Evolutionary conservation across 2,888 invertebrate species (phyloP), one percentile per base, ranked within the genome.

Genomic region (Orchesellides sinensis): DNA sequence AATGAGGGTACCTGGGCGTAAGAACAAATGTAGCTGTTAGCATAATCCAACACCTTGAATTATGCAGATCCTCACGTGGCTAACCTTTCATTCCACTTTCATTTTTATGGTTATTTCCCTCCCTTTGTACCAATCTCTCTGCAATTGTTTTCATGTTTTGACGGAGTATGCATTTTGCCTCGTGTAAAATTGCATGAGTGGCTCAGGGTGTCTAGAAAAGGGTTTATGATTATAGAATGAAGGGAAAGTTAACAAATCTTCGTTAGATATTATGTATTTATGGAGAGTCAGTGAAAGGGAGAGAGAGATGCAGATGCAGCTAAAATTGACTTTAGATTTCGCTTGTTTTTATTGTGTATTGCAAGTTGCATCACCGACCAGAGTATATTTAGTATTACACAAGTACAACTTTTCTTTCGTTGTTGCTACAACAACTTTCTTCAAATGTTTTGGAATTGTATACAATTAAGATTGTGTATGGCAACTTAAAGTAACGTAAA

Each of bases 11-110:
- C 47, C 47, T 17, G 12, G 10, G 17, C 25, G 17, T 17, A 49
- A 54, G 23, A 54, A 54, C 54, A 25, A 54, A 54, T 54, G 54
- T 54, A 54, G 54, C 14, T 54, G 54, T 54, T 54, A 12, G 54
- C 47, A 49, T 49, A 66, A 47, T 23, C 47, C 47, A 14, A 66
- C 25, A 54, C 54, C 54, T 54, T 54, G 54, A 54, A 54, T 54
- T 54, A 54, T 54, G 54, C 54, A 54, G 54, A 25, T 54, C 23
- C 23, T 54, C 54, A 3, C 25, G 54, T 23, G 54, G 54, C 25
- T 54, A 54, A 54, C 54, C 54, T 54, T 25, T 27, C 66, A 66
- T 47, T 25, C 35, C 65, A 27, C 17, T 47, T 27, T 66, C 25
- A 45, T 45, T 45, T n/a, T 29, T 19, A 21, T 56, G 21, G 10